Conservation (phyloP, 2,797 vertebrate species). For the Rhinichthys osculus region DNA sequence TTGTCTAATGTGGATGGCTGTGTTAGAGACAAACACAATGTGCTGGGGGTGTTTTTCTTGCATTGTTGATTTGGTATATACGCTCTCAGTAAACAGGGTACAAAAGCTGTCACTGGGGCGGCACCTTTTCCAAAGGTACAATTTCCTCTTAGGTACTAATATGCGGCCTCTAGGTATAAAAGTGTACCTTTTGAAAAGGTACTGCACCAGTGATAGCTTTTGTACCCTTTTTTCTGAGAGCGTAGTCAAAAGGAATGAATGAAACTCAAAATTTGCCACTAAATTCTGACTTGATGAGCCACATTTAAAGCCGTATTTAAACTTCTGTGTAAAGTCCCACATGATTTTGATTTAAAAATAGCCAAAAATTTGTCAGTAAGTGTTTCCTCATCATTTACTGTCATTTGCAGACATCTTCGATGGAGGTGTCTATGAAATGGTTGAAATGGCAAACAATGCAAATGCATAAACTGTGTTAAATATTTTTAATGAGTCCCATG, state of each 20-base stretch:
- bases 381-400: not conserved
- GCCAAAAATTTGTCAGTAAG: not conserved
- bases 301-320: not conserved
- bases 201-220: no score
- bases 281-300: not conserved
- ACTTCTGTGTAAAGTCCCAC: not conserved
- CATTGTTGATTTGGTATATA: not conserved
- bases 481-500: conserved; percentile 5
- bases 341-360: not conserved
- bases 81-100: no score
- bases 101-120: no score
- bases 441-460: not conserved
- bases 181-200: no score
- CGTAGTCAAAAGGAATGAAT: not conserved
- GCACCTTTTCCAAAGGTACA: no score
- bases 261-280: not conserved
- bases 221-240: no score
- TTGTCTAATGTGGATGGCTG: not conserved
- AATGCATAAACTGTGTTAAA: not conserved
- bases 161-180: no score
- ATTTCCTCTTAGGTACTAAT: no score
- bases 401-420: not conserved
- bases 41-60: not conserved
- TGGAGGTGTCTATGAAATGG: no score
- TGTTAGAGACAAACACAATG: not conserved